These are phyloP conservation scores for Fregata magnificens DNA, from an alignment of 2,113 vertebrate genomes.

Conservation along the genomic window DNA sequence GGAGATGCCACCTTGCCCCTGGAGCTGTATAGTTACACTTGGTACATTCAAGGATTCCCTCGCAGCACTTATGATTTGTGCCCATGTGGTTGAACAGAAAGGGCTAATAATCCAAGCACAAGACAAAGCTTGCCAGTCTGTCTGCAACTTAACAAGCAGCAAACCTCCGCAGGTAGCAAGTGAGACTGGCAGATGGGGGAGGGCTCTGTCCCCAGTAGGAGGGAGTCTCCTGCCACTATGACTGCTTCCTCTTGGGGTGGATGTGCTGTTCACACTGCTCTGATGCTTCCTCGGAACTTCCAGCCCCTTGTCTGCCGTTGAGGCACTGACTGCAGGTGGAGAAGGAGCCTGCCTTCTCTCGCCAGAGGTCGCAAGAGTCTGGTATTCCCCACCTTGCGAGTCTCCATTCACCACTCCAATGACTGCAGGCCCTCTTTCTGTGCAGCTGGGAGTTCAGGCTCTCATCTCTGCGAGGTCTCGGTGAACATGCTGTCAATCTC, in stretches of 20 bases:
- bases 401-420: neutral
- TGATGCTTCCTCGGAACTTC: neutral
- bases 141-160: neutral
- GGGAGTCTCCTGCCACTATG: fast-evolving
- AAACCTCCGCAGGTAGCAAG: neutral
- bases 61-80: neutral
- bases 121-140: neutral
- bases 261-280: neutral
- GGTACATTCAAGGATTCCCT: neutral
- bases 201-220: neutral
- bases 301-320: neutral
- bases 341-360: neutral
- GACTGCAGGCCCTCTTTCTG: neutral
- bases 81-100: neutral
- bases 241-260: neutral
- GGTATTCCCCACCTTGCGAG: neutral
- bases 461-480: neutral
- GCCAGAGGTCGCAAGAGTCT: neutral
- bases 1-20: neutral
- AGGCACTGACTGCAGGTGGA: neutral
- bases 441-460: neutral
- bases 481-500: neutral
- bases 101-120: neutral
- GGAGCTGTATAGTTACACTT: neutral
- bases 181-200: neutral